These are phyloP conservation scores for Anthopleura xanthogrammica DNA, from an alignment of 92 coral and sea anemone genomes.

Conservation along the genomic window DNA sequence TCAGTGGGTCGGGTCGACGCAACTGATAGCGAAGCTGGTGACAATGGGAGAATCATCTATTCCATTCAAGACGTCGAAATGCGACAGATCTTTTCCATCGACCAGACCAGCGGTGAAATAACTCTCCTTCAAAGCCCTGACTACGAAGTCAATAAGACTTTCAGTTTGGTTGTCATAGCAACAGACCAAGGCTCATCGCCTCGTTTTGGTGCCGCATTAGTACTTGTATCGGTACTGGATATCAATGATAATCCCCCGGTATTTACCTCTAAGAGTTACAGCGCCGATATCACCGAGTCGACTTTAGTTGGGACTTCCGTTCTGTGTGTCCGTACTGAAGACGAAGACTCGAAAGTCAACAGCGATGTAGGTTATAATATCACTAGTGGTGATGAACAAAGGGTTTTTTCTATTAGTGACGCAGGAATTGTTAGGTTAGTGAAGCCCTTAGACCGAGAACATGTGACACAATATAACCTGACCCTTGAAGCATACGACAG, in stretches of 20 bases:
- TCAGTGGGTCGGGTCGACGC: conserved; percentile 32
- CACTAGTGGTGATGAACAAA: conserved; percentile 6
- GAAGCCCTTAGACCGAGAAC: conserved; percentile 48
- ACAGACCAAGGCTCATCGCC: conserved; percentile 40
- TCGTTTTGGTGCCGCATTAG: conserved; percentile 24
- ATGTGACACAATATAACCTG: conserved; percentile 8
- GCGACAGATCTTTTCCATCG: conserved; percentile 20
- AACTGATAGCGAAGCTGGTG: conserved; percentile 22
- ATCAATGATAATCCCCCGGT: conserved; percentile 51
- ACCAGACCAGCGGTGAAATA: conserved; percentile 32
- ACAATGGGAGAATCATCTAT: conserved; percentile 20
- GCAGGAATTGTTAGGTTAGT: conserved; percentile 36
- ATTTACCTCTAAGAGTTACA: conserved; percentile 14
- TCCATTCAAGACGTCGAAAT: conserved; percentile 34
- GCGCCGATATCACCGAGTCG: conserved; percentile 5
- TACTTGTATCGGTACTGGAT: conserved; percentile 25
- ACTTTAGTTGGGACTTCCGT: conserved; percentile 20
- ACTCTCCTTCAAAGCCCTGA: neutral
- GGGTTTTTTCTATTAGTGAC: neutral
- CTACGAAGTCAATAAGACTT: conserved; percentile 32
- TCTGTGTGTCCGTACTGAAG: conserved; percentile 19
- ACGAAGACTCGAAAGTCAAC: conserved; percentile 17
- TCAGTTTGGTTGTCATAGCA: conserved; percentile 29
- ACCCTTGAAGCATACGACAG: conserved; percentile 20
- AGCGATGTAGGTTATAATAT: conserved; percentile 22